Conservation (phyloP, 1,140 invertebrate genomes). For the Tribolium madens region DNA sequence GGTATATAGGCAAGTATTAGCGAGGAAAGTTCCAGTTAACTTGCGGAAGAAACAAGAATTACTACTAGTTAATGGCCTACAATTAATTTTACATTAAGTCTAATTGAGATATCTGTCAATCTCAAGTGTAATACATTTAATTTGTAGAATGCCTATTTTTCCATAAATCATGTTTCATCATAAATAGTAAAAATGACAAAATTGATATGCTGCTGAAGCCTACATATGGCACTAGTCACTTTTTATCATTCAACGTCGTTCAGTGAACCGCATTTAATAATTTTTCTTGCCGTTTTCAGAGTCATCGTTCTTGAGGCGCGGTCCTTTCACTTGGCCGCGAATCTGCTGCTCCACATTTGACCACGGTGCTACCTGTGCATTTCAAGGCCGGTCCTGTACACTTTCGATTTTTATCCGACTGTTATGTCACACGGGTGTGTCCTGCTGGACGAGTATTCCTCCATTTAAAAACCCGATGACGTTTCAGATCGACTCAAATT, state of each 20-base stretch:
- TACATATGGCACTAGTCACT: background rate
- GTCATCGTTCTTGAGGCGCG: constrained; percentile 39
- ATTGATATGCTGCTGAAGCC: background rate
- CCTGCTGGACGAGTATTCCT: constrained; percentile 2
- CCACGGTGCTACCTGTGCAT: constrained; percentile 33
- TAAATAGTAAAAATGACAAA: background rate
- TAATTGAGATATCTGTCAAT: background rate
- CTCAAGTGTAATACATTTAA: background rate
- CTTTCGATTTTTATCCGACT: constrained; percentile 47
- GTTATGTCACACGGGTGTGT: constrained; percentile 41
- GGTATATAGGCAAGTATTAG: no score
- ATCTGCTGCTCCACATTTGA: constrained; percentile 47
- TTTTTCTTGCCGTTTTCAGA: background rate
- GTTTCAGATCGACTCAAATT: background rate
- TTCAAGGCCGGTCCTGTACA: constrained; percentile 44
- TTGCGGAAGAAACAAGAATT: background rate
- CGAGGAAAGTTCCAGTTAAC: background rate
- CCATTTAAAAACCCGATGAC: background rate
- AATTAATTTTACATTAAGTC: background rate
- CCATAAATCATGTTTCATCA: background rate
- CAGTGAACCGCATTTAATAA: background rate
- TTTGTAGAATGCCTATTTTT: background rate
- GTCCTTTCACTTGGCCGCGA: constrained; percentile 51
- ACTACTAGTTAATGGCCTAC: background rate
- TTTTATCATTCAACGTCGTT: no score